Conservation (phyloP, 2,888 invertebrate genomes). For the Mallateleia sp. region DNA sequence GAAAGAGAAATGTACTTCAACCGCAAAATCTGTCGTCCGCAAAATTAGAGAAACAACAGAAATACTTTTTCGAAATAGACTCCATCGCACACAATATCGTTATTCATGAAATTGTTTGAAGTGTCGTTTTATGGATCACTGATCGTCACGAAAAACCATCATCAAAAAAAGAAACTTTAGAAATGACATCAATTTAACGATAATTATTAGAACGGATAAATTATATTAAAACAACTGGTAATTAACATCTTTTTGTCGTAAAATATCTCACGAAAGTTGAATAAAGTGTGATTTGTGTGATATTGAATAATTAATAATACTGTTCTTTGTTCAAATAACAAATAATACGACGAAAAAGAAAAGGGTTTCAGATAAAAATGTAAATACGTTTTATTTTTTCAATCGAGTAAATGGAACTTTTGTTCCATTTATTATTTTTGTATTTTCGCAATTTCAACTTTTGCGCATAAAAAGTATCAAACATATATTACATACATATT, state of each 20-base stretch:
- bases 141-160: conserved; percentile 24
- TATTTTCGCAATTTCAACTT: no score
- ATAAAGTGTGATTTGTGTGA: background rate
- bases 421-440: no score
- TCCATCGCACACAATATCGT: conserved; percentile 4
- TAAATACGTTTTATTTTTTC: no score
- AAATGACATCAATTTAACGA: conserved; percentile 26
- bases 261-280: background rate
- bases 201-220: conserved; percentile 48
- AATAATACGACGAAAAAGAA: no score
- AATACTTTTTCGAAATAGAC: conserved; percentile 25
- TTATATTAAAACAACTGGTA: conserved; percentile 6
- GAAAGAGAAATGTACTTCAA: conserved; percentile 45
- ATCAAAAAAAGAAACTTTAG: conserved; percentile 31
- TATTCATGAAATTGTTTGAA: conserved; percentile 48
- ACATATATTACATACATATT: no score
- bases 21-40: conserved; percentile 61
- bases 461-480: no score
- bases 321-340: background rate
- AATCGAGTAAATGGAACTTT: no score
- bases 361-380: no score
- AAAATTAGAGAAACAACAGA: conserved; percentile 51
- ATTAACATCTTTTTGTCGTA: background rate
- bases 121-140: conserved; percentile 42
- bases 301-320: background rate